Conservation (phyloP, 2,888 invertebrate species). For the Lamellibrachia columna region DNA sequence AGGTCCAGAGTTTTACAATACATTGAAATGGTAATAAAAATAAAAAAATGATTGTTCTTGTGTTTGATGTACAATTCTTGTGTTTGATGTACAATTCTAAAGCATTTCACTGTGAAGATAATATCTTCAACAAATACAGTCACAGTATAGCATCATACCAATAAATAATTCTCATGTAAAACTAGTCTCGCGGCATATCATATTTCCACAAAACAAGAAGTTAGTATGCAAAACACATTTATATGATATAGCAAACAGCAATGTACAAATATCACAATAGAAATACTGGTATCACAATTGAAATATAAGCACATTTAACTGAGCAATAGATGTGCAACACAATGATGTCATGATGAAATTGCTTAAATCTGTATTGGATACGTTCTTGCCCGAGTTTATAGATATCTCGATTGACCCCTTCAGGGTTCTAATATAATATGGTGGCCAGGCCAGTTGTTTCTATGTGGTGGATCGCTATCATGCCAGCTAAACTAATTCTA, state of each 20-base stretch:
- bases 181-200: not conserved
- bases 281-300: not conserved
- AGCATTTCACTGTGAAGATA: not conserved
- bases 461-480: not conserved
- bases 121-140: not conserved
- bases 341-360: not conserved
- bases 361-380: not conserved
- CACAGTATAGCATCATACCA: not conserved
- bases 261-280: not conserved
- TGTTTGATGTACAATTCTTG: not conserved
- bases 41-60: not conserved
- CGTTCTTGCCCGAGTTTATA: not conserved
- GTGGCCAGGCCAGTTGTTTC: not conserved
- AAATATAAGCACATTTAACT: slow-evolving; percentile 2
- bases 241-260: not conserved
- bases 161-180: too few relatives aligned
- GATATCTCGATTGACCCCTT: not conserved
- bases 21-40: not conserved
- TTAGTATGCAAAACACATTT: not conserved
- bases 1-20: slow-evolving; percentile 16
- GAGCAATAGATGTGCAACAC: not conserved
- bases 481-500: not conserved
- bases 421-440: not conserved
- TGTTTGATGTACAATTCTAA: not conserved
- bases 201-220: not conserved